Base-by-base conservation (phyloP, 2,888 invertebrate genomes). In the Fissipunctia ypsillon region DNA sequence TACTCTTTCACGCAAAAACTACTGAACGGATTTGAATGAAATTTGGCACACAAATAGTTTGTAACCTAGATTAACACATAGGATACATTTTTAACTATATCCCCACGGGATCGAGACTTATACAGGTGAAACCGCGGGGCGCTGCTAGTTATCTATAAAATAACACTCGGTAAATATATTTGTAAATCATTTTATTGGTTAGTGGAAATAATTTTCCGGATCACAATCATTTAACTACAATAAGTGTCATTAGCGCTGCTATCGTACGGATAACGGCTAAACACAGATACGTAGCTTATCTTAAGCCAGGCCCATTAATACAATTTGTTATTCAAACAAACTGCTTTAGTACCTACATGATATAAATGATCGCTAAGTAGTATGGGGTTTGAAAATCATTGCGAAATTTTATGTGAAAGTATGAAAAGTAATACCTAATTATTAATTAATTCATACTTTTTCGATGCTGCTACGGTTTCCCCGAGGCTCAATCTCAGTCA, bases 271-370 rank as follows among this genome's bases (percentile, higher is more conserved):
- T 85, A 85, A 78, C 74, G 72, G 73, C 83, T 83, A 71, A 78
- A 83, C 72, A 81, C 74, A 78, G 60, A 78, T 71, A 79, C 73
- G 73, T 81, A 78, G 81, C 78, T 86, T 89, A 89, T 88, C 87
- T 61, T 80, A 65, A 80, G 74, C 84, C 84, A 81, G 78, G 80
- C 83, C 85, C 84, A 88, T 88, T 87, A 82, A 84, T 82, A 80
- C 81, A 87, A 85, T 88, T 85, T 86, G 82, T 86, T 87, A 85
- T 70, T 78, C 82, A 88, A 88, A 88, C 87, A 89, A 87, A 84
- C 73, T 73, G 69, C 50, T 78, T 74, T 76, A 81, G 73, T 78
- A 76, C 56, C 69, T 73, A 73, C 66, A 78, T 76, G 63, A 69
- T 86, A 66, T 81, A 73, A 78, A 85, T 84, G 73, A 84, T 80